Conservation (phyloP, 2,888 invertebrate genomes). For the Amorpha juglandis region DNA sequence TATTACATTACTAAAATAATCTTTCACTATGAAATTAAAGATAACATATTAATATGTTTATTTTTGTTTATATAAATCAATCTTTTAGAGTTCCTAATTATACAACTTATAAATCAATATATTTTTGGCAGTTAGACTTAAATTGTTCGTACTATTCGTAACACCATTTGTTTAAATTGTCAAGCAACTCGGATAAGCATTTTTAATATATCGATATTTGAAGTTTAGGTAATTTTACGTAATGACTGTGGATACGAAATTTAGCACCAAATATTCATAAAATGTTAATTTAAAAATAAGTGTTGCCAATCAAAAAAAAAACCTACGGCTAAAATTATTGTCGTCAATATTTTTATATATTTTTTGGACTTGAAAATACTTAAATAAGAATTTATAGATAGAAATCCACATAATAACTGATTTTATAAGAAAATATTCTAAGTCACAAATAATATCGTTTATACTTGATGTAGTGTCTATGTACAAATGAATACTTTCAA, state of each 20-base stretch:
- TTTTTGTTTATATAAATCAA: slow-evolving; percentile 20
- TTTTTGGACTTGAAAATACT: neutral
- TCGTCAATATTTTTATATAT: neutral
- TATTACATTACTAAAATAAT: slow-evolving; percentile 26
- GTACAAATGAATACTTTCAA: neutral
- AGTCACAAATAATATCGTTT: neutral
- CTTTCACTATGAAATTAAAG: slow-evolving; percentile 34
- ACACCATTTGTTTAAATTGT: neutral
- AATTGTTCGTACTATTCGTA: slow-evolving; percentile 30
- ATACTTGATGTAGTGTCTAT: neutral
- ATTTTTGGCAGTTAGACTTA: slow-evolving; percentile 42
- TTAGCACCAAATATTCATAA: slow-evolving; percentile 50
- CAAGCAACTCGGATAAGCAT: neutral
- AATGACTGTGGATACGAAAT: slow-evolving; percentile 39
- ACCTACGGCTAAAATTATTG: neutral
- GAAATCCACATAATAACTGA: neutral
- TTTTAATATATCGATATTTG: neutral
- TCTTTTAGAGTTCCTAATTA: neutral
- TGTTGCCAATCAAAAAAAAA: neutral
- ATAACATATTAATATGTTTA: slow-evolving; percentile 33
- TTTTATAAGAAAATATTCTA: neutral
- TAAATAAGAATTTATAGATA: neutral
- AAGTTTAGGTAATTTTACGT: slow-evolving; percentile 23
- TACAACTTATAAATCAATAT: slow-evolving; percentile 31
- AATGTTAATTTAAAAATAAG: slow-evolving; percentile 14